These are phyloP conservation scores for Chanos chanos DNA, from an alignment of 2,797 vertebrate genomes.

Conservation along the genomic window DNA sequence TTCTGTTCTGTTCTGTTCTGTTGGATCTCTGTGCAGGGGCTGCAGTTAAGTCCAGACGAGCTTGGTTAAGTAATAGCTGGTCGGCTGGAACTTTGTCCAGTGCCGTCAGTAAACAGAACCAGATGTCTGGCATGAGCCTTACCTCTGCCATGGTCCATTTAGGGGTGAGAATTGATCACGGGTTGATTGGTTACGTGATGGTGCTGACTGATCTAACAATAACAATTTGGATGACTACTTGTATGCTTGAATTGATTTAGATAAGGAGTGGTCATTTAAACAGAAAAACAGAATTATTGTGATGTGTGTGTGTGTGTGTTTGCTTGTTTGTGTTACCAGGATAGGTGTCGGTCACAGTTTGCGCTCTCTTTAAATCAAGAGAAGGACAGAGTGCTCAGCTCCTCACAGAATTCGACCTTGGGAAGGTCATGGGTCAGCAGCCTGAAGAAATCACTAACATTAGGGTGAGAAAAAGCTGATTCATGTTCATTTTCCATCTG, in stretches of 20 bases:
- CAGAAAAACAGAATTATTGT: neutral
- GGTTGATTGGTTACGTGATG: no score
- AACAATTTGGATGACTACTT: no score
- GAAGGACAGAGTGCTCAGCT: neutral
- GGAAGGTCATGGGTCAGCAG: no score
- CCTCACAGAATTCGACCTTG: neutral
- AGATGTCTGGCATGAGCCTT: conserved; percentile 29
- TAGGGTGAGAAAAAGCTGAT: no score
- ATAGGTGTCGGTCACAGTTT: conserved; percentile 31
- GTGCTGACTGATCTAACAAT: no score
- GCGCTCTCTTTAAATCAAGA: conserved; percentile 37
- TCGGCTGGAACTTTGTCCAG: conserved; percentile 27
- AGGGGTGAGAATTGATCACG: conserved; percentile 32
- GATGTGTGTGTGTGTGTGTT: neutral
- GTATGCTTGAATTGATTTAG: no score
- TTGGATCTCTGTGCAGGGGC: conserved; percentile 56
- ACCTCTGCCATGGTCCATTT: conserved; percentile 30
- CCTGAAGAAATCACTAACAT: neutral
- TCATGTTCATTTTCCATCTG: no score
- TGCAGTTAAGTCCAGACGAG: conserved; percentile 63
- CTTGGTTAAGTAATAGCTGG: conserved; percentile 65
- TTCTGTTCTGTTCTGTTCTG: neutral
- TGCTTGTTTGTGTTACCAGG: neutral
- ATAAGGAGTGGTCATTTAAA: neutral
- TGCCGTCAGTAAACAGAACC: conserved; percentile 28